A percentile compares a stretch with the other conserved stretches of the same genome.
phyloP scores from a whole-genome alignment of 2,888 invertebrate genomes.

The Sesamia inferens region DNA sequence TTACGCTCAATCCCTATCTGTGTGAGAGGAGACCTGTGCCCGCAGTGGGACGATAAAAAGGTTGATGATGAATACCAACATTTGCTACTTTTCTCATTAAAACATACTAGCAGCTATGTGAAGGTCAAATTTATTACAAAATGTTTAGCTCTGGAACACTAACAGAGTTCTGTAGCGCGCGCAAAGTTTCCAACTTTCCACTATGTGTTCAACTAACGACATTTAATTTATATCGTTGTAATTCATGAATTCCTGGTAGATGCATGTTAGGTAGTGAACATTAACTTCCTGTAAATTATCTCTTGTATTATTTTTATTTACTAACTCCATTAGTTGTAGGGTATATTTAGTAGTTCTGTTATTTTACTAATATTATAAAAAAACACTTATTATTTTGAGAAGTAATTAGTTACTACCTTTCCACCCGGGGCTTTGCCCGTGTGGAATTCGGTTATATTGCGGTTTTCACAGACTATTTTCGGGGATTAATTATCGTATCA shows the following conservation, averaged over 20 bases:
- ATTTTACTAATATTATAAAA: not conserved
- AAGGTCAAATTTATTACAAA: conserved; percentile 61
- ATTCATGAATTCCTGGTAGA: conserved; percentile 56
- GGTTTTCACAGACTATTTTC: too few relatives aligned
- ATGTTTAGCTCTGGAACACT: conserved; percentile 49
- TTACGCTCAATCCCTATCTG: too few relatives aligned
- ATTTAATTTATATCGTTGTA: conserved; percentile 58
- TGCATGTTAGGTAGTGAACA: not conserved
- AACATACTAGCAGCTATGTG: conserved; percentile 30
- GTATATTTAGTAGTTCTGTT: not conserved
- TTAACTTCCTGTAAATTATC: not conserved
- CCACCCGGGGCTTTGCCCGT: too few relatives aligned
- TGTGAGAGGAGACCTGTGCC: too few relatives aligned
- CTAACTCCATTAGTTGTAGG: not conserved
- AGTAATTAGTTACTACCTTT: too few relatives aligned
- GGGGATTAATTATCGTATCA: too few relatives aligned
- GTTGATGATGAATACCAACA: conserved; percentile 12
- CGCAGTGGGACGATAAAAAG: too few relatives aligned
- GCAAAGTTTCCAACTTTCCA: conserved; percentile 53
- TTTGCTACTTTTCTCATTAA: conserved; percentile 25
- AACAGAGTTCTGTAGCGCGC: conserved; percentile 56
- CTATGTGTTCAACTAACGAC: conserved; percentile 49
- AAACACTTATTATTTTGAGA: too few relatives aligned
- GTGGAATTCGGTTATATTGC: too few relatives aligned
- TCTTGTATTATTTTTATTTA: not conserved